These are phyloP conservation scores for Chinchilla lanigera DNA, from an alignment of 2,113 vertebrate species.

Conservation along the genomic window DNA sequence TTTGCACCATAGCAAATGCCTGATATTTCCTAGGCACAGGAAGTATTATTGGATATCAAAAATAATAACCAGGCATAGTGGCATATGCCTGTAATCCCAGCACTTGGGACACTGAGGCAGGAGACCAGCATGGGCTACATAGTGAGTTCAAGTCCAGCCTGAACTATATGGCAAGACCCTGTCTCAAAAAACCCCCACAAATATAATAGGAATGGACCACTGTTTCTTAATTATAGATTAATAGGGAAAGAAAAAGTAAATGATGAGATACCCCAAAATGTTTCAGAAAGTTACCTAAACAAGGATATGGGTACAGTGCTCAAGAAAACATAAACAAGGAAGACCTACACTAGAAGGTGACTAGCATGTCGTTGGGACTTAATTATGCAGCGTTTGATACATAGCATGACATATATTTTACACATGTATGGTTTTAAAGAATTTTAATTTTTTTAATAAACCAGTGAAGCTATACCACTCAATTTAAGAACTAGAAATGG, in stretches of 20 bases:
- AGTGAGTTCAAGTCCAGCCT: neutral
- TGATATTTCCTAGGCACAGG: neutral
- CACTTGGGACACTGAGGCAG: neutral
- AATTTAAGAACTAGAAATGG: neutral
- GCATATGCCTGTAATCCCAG: neutral
- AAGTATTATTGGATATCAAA: too few relatives aligned
- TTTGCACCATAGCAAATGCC: neutral
- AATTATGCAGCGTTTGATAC: neutral
- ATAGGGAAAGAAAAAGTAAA: neutral
- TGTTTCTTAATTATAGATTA: neutral
- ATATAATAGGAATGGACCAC: neutral
- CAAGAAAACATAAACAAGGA: neutral
- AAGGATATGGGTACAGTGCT: too few relatives aligned
- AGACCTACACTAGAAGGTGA: too few relatives aligned
- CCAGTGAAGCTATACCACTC: neutral
- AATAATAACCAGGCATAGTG: neutral
- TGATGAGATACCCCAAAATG: neutral
- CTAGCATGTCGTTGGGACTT: neutral
- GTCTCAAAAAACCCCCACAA: neutral
- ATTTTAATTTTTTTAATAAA: neutral
- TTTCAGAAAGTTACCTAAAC: neutral
- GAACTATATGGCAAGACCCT: neutral
- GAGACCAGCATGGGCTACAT: neutral
- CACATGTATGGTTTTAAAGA: neutral
- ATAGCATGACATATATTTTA: neutral